Percentiles rank a stretch among this genome's conserved stretches.
Evolutionary conservation across 2,797 vertebrate genomes (phyloP).

Genomic region (Melanotaenia parkinsoni): DNA sequence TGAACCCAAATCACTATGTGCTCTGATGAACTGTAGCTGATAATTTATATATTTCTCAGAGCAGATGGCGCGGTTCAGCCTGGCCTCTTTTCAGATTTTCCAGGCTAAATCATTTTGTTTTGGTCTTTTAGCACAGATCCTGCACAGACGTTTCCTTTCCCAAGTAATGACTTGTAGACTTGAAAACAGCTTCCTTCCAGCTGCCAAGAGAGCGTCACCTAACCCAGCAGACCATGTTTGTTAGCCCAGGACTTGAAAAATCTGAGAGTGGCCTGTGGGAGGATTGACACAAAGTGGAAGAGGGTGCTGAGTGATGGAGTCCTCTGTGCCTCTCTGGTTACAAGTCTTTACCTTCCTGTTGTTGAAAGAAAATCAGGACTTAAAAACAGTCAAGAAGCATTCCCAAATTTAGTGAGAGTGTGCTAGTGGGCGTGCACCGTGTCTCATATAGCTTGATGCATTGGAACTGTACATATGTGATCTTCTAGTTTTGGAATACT

Average conservation of each 20-base stretch:
- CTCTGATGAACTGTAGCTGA: slow-evolving; percentile 65
- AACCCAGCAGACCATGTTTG: slow-evolving; percentile 34
- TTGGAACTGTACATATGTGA: slow-evolving; percentile 11
- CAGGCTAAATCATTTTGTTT: slow-evolving; percentile 48
- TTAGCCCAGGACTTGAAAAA: slow-evolving; percentile 32
- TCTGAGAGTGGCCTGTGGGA: slow-evolving; percentile 41
- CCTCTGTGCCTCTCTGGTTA: slow-evolving; percentile 77
- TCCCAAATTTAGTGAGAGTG: background rate
- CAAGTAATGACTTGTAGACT: slow-evolving; percentile 12
- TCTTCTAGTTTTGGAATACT: slow-evolving; percentile 5
- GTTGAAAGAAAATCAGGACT: slow-evolving; percentile 60
- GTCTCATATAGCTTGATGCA: slow-evolving; percentile 7
- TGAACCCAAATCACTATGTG: slow-evolving; percentile 46
- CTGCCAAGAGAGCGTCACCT: slow-evolving; percentile 7
- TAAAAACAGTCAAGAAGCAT: slow-evolving; percentile 16
- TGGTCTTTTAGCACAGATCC: slow-evolving; percentile 29
- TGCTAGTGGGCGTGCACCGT: background rate
- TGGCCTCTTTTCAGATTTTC: slow-evolving; percentile 44
- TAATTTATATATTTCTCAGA: slow-evolving; percentile 68
- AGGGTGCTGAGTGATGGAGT: slow-evolving; percentile 67
- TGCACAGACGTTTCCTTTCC: slow-evolving; percentile 5
- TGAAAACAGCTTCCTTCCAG: slow-evolving; percentile 8
- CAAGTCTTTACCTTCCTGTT: slow-evolving; percentile 66
- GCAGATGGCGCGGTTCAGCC: slow-evolving; percentile 69
- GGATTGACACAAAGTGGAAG: slow-evolving; percentile 45